These are phyloP conservation scores for Medauroidea extradentata DNA, from an alignment of 1,140 invertebrate species.

Conservation along the genomic window DNA sequence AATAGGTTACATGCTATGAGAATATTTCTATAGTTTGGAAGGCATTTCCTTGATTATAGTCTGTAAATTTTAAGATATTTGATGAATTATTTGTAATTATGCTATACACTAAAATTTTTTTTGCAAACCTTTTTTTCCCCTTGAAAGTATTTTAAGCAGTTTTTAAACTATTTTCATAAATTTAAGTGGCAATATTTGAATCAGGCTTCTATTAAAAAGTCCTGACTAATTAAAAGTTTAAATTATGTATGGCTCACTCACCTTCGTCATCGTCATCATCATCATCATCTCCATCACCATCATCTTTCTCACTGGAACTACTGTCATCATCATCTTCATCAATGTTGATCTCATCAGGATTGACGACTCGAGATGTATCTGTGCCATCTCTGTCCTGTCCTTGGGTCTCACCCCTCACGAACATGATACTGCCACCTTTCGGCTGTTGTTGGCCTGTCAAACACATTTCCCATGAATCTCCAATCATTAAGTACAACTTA, in stretches of 20 bases:
- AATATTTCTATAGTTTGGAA: too few relatives aligned
- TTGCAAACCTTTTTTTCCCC: background rate
- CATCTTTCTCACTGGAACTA: constrained; percentile 60
- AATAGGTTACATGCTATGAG: too few relatives aligned
- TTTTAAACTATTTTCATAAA: background rate
- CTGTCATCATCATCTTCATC: constrained; percentile 75
- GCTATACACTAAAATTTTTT: constrained; percentile 6
- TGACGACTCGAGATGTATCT: constrained; percentile 62
- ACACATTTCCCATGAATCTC: background rate
- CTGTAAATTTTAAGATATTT: background rate
- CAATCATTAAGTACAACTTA: too few relatives aligned
- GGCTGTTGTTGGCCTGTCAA: constrained; percentile 35
- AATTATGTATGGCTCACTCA: too few relatives aligned
- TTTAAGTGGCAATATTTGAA: background rate
- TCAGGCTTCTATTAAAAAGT: background rate
- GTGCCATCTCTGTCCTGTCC: constrained; percentile 64
- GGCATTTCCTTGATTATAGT: too few relatives aligned
- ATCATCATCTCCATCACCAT: constrained; percentile 49
- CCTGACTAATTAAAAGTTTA: background rate
- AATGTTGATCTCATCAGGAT: constrained; percentile 94
- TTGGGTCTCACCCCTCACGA: constrained; percentile 82
- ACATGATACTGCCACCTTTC: constrained; percentile 66
- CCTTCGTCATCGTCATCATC: constrained; percentile 35
- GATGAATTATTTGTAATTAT: background rate
- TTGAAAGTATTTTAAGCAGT: background rate